Conservation (phyloP, 1,140 invertebrate genomes). For the Metaphire vulgaris region DNA sequence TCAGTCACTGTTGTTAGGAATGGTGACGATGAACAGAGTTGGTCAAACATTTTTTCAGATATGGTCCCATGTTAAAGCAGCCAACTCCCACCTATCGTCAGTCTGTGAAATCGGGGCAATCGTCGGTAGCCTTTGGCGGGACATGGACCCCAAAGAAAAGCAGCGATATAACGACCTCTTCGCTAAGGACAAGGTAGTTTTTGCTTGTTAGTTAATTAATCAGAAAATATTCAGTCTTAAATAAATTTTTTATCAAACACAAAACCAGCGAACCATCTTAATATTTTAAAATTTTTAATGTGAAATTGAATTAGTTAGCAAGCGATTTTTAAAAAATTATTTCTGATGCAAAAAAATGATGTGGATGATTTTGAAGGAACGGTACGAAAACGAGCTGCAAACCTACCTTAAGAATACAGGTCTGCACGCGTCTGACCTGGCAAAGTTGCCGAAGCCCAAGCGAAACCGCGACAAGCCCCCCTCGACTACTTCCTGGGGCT, state of each 20-base stretch:
- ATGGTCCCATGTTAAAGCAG: conserved; percentile 16
- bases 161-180: conserved; percentile 15
- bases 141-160: conserved; percentile 17
- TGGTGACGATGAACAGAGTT: no score
- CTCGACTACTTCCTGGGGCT: not conserved
- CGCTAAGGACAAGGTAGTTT: conserved; percentile 11
- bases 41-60: conserved; percentile 11
- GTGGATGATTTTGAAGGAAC: not conserved
- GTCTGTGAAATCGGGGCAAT: conserved; percentile 23
- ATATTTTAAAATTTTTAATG: conserved; percentile 1
- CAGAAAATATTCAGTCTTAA: not conserved
- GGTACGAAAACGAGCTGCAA: conserved; percentile 15
- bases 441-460: not conserved
- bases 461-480: not conserved
- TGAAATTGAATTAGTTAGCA: not conserved
- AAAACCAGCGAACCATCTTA: not conserved
- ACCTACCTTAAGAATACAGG: conserved; percentile 15
- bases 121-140: conserved; percentile 15
- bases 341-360: not conserved
- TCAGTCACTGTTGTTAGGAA: no score
- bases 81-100: conserved; percentile 13
- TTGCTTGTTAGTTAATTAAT: not conserved
- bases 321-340: not conserved
- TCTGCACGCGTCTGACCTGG: conserved; percentile 16
- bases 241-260: not conserved